Percentiles rank a stretch among this genome's conserved stretches.
Conservation (phyloP, 1,140 invertebrate species). For the Caenorhabditis latens region DNA sequence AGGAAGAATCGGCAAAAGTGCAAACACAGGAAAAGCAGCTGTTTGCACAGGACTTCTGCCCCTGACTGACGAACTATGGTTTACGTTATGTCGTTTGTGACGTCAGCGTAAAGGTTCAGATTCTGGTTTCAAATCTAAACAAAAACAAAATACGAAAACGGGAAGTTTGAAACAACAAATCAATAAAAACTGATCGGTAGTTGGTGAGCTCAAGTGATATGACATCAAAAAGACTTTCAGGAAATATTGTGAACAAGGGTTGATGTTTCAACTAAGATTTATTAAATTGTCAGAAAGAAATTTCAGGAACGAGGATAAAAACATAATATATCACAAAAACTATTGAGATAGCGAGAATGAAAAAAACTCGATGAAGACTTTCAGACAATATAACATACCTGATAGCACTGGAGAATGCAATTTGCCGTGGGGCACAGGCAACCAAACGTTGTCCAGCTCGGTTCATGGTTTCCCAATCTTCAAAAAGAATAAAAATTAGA, state of each 20-base stretch:
- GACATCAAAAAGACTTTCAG: no score
- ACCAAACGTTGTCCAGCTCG: conserved; percentile 37
- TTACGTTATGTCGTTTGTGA: background rate
- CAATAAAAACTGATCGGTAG: conserved; percentile 4
- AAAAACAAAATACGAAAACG: background rate
- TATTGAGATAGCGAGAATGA: background rate
- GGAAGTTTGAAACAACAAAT: background rate
- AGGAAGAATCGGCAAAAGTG: background rate
- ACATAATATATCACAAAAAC: background rate
- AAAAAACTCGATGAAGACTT: background rate
- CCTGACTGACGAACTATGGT: background rate
- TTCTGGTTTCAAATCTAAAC: conserved; percentile 8
- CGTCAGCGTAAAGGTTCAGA: background rate
- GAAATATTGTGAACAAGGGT: no score
- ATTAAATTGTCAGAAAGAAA: no score
- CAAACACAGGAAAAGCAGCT: background rate
- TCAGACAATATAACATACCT: background rate
- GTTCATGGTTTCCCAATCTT: conserved; percentile 42
- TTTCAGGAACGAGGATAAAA: no score
- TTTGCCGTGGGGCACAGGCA: background rate
- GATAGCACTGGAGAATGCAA: conserved; percentile 11
- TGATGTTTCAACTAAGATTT: no score
- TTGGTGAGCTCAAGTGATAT: no score
- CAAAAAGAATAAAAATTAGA: background rate
- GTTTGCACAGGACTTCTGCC: conserved; percentile 38